These are phyloP conservation scores for Henicopernis longicauda DNA, from an alignment of 2,113 vertebrate genomes.

Conservation along the genomic window DNA sequence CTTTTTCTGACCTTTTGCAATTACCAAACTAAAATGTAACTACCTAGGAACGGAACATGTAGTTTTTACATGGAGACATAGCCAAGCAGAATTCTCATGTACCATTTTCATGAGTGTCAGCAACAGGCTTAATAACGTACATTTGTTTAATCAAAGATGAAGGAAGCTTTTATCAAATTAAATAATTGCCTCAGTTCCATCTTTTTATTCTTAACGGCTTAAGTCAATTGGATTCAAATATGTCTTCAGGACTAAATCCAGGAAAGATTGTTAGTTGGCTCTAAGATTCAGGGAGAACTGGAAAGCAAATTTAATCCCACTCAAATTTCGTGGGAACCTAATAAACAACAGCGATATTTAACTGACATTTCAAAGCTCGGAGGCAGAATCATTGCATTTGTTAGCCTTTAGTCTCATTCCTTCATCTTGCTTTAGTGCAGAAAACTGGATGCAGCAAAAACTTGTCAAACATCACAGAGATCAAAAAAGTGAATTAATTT, in stretches of 20 bases:
- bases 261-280: background rate
- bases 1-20: background rate
- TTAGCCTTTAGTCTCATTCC: background rate
- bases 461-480: background rate
- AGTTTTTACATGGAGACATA: background rate
- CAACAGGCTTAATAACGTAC: background rate
- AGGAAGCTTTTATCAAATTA: background rate
- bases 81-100: background rate
- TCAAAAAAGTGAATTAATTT: background rate
- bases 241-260: background rate
- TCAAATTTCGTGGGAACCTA: constrained; percentile 6
- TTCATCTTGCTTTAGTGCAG: background rate
- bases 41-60: background rate
- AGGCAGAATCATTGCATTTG: background rate
- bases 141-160: background rate
- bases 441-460: background rate
- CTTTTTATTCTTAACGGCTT: background rate
- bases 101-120: background rate
- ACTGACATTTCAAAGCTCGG: constrained; percentile 33
- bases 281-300: background rate
- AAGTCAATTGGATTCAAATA: background rate
- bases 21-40: background rate
- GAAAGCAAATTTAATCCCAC: constrained; percentile 30
- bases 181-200: background rate
- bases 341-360: constrained; percentile 39